These are phyloP conservation scores for Stegastes partitus DNA, from an alignment of 2,113 vertebrate species.

Conservation along the genomic window DNA sequence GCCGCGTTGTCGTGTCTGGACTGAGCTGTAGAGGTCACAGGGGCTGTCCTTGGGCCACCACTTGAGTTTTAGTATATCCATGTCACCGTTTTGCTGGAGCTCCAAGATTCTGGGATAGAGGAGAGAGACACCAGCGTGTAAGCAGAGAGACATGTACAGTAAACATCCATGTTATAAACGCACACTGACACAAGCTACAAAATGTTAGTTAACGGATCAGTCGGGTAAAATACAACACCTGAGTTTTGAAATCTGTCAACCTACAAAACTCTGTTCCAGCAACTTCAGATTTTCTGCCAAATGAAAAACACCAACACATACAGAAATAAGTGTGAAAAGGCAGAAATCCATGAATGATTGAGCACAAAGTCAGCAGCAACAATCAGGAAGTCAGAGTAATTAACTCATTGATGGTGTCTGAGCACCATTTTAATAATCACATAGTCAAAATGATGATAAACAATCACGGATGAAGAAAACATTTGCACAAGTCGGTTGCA, in stretches of 20 bases:
- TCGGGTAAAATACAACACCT: neutral
- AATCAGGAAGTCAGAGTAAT: neutral
- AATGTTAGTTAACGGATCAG: neutral
- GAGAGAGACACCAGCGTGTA: constrained; percentile 12
- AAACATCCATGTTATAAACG: neutral
- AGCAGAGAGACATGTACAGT: neutral
- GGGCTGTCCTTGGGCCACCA: constrained; percentile 98
- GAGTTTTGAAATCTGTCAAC: neutral
- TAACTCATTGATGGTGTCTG: constrained; percentile 21
- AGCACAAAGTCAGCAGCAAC: constrained; percentile 13
- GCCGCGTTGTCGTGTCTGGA: constrained; percentile 91
- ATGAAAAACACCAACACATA: neutral
- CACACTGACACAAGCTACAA: neutral
- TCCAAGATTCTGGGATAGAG: constrained; percentile 91
- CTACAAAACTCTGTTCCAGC: neutral
- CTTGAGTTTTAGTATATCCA: constrained; percentile 97
- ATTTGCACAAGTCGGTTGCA: constrained; percentile 15
- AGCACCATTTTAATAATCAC: constrained; percentile 25
- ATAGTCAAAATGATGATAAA: constrained; percentile 27
- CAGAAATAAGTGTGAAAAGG: neutral
- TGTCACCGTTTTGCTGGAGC: constrained; percentile 97
- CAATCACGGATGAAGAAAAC: neutral
- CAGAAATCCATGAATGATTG: neutral
- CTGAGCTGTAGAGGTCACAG: constrained; percentile 94
- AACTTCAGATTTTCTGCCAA: constrained; percentile 4